Evolutionary conservation across 2,888 invertebrate species (phyloP).

Genomic region (Pterobdella sp.): DNA sequence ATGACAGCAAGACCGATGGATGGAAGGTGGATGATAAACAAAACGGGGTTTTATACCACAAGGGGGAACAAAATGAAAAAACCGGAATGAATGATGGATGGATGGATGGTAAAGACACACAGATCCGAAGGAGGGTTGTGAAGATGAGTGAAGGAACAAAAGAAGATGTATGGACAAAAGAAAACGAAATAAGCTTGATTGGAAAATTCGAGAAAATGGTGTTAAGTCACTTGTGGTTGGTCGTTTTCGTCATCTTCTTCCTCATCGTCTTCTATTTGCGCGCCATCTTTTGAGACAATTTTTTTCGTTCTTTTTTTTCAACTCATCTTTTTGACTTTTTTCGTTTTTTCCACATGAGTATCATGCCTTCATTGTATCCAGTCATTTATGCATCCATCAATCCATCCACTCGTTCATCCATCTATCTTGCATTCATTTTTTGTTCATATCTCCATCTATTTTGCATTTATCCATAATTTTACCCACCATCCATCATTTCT

Average conservation of each 20-base stretch:
- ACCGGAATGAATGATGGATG: not conserved
- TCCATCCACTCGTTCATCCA: not conserved
- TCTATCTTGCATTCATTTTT: not conserved
- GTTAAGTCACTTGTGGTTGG: not conserved
- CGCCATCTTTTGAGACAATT: not conserved
- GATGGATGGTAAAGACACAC: not conserved
- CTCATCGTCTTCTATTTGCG: not conserved
- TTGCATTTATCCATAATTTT: not conserved
- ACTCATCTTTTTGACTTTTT: not conserved
- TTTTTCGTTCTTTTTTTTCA: not conserved
- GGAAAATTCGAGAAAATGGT: not conserved
- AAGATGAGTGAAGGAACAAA: not conserved
- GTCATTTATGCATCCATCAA: not conserved
- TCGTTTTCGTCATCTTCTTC: not conserved
- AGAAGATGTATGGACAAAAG: not conserved
- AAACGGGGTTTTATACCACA: not conserved
- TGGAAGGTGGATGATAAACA: not conserved
- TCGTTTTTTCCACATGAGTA: not conserved
- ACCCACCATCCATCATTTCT: not conserved
- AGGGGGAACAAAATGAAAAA: not conserved
- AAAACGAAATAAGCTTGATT: not conserved
- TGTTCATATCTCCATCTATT: not conserved
- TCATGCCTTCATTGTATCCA: not conserved
- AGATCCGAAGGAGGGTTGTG: not conserved
- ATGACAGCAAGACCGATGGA: too few relatives aligned